Base-by-base conservation (phyloP, 2,888 invertebrate species). In the Priocnemis perturbator region DNA sequence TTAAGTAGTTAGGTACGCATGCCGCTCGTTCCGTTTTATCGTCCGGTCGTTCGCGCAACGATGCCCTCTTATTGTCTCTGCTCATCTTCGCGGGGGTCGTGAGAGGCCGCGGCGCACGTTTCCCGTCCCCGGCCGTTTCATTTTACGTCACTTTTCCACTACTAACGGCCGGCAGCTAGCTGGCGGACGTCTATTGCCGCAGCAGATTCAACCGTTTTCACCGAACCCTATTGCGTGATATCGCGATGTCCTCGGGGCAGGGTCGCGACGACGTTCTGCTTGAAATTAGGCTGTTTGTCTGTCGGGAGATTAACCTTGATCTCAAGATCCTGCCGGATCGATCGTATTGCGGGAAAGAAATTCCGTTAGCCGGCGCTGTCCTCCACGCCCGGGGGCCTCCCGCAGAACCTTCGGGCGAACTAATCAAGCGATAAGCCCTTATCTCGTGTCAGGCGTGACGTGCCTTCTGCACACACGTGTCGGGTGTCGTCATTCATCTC, bases 231-330 rank as follows among this genome's bases (percentile, higher is more conserved):
- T 63, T 19, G 44, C 47, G 52, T 14, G 19, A 53, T 45, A 59
- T 59, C 64, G 45, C 17, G 44, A 64, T 59, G 44, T 45, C 52
- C n/a, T 14, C 26, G 17, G 26, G 3, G 21, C n/a, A n/a, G n/a
- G n/a, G n/a, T n/a, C n/a, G 45, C 14, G 17, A 7, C 52, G 59
- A 23, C 47, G 21, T 37, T 59, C 59, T 19, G 19, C 44, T 21
- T 48, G 59, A 60, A 44, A 64, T 59, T 53, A 44, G 47, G 52
- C 2, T 60, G 45, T 65, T 65, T 65, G 50, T 45, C 53, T 52
- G 60, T 47, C 53, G 26, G n/a, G 48, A 45, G 15, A 52, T 64
- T 64, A 59, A 64, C 53, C 59, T 52, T 37, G 58, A 64, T 47
- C 45, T 37, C 50, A 44, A 50, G 17, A 53, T 53, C 30, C 11